Evolutionary conservation across 2,797 vertebrate species (phyloP).

Genomic region (Rhynchonycteris naso): DNA sequence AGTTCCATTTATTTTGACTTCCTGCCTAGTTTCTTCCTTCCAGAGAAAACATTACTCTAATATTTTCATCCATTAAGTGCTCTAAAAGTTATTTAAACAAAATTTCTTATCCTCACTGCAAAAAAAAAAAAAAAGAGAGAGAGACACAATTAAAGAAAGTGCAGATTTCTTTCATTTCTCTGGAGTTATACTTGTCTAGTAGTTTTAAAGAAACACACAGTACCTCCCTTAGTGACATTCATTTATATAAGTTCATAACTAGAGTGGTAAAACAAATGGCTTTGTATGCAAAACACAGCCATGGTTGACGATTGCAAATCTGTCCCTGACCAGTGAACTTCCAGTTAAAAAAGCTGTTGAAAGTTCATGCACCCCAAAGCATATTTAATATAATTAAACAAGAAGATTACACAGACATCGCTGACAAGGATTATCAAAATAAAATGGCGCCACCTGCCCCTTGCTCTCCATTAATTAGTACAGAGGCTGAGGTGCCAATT

Average conservation of each 20-base stretch:
- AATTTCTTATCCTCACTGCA: constrained; percentile 10
- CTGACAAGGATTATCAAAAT: constrained; percentile 92
- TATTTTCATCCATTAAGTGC: constrained; percentile 75
- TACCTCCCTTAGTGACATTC: background rate
- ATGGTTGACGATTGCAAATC: constrained; percentile 61
- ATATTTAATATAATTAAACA: constrained; percentile 92
- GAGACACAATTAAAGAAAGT: background rate
- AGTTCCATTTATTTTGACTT: constrained; percentile 73
- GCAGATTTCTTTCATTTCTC: background rate
- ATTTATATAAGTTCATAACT: constrained; percentile 58
- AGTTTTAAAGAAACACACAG: background rate
- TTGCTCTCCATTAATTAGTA: constrained; percentile 90
- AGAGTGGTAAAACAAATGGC: constrained; percentile 33
- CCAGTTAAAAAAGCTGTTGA: constrained; percentile 82
- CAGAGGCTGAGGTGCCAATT: constrained; percentile 88
- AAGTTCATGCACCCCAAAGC: constrained; percentile 90
- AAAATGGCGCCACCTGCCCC: constrained; percentile 91
- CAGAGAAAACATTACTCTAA: constrained; percentile 76
- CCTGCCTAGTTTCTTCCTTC: constrained; percentile 67
- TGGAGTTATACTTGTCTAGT: background rate
- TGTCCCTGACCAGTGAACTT: constrained; percentile 83
- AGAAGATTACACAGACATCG: constrained; percentile 89
- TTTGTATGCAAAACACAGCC: background rate
- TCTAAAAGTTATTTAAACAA: constrained; percentile 70
- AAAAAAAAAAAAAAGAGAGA: background rate